These are phyloP conservation scores for Piprites chloris DNA, from an alignment of 2,113 vertebrate species.

Conservation along the genomic window DNA sequence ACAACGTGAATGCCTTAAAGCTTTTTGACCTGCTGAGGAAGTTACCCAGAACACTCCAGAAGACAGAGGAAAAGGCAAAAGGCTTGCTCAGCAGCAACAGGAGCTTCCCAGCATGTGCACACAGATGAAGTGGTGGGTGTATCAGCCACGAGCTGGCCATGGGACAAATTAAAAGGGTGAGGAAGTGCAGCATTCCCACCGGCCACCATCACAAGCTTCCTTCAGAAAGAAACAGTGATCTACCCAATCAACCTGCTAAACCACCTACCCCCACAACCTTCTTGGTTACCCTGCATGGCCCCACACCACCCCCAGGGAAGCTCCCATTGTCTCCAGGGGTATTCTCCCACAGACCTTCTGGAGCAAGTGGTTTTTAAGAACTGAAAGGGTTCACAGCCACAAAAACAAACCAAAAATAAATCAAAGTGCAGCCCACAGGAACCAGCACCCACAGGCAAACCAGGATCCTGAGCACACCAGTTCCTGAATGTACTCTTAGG, in stretches of 20 bases:
- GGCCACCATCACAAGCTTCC: neutral
- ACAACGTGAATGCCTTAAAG: accelerated
- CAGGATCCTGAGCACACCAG: neutral
- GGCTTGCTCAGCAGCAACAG: neutral
- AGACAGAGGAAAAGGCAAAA: neutral
- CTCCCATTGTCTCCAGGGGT: neutral
- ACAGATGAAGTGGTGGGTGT: neutral
- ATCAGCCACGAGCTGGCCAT: neutral
- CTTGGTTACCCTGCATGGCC: neutral
- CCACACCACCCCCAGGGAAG: neutral
- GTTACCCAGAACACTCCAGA: neutral
- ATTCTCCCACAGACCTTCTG: neutral
- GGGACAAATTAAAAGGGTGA: neutral
- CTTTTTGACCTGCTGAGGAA: neutral
- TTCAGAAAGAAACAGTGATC: neutral
- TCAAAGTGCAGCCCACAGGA: neutral
- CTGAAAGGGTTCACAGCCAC: neutral
- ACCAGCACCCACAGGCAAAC: neutral
- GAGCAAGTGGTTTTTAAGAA: neutral
- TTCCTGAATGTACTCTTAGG: accelerated
- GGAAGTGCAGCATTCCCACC: neutral
- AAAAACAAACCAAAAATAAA: neutral
- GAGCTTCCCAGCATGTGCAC: neutral
- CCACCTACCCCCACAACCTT: neutral
- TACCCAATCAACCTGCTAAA: neutral